Evolutionary conservation across 2,113 vertebrate species (phyloP), one percentile per base, ranked within the genome.

Genomic region (Diadophis punctatus): DNA sequence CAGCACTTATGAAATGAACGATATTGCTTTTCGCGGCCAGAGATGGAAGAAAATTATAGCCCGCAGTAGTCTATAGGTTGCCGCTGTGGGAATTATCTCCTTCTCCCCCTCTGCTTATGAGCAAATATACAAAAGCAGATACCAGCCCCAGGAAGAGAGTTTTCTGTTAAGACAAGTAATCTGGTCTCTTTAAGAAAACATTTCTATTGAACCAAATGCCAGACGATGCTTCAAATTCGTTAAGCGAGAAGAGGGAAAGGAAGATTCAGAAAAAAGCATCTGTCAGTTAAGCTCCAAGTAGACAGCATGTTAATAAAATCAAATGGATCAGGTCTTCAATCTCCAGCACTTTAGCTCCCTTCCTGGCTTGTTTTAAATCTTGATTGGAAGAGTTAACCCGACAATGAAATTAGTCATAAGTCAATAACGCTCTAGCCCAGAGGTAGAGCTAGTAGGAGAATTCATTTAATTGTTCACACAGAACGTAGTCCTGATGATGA

Each of bases 331-430:
- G 92, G 93, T 91, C 91, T 95, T 80, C 93, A 96, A 95, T 94
- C 95, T 94, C 90, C 90, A 88, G 94, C 94, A 95, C 96, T 97
- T 97, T 18, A 90, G 95, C 56, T 94, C 96, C 95, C 94, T 96
- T 96, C 95, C 92, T 95, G 86, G 95, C 96, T 98, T 97, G 96
- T 96, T 97, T 97, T 96, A 97, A 97, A 97, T 97, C 97, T 97
- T 96, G 96, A 97, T 95, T 96, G 97, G 96, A 95, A 97, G 97
- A 97, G 96, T 97, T 96, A 97, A 49, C 96, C 95, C 95, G 96
- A 97, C 97, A 97, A 95, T 97, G 96, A 97, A 98, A 97, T 97
- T 96, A 97, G 97, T 48, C 74, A 96, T 4, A 94, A 97, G 96
- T 97, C 97, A 97, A 96, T 97, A 97, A 96, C 92, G 87, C 95